These are phyloP conservation scores for Lucilia cuprina DNA, from an alignment of 1,140 invertebrate genomes.

Conservation along the genomic window DNA sequence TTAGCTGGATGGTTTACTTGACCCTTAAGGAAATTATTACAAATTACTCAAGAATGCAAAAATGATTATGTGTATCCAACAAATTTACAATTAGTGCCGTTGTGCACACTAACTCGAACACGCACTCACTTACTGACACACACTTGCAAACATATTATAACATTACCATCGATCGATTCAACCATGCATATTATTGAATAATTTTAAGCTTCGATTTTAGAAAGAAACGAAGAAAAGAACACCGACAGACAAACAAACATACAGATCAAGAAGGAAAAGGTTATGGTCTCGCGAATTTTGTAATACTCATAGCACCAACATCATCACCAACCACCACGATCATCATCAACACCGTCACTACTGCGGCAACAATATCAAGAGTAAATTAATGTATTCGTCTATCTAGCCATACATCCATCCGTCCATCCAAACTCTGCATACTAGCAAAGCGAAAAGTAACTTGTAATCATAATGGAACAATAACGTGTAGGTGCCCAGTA, in stretches of 20 bases:
- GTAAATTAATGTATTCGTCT: constrained; percentile 7
- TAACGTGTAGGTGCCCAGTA: constrained; percentile 13
- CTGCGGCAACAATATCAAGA: neutral
- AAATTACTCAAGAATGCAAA: constrained; percentile 63
- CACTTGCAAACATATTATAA: neutral
- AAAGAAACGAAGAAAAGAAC: neutral
- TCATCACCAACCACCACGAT: neutral
- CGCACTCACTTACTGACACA: neutral
- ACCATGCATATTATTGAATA: constrained; percentile 15
- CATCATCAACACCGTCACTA: neutral
- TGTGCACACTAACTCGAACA: neutral
- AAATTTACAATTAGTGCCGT: constrained; percentile 60
- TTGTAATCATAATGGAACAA: neutral
- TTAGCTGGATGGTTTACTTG: constrained; percentile 49
- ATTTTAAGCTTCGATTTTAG: neutral
- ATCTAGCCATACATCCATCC: neutral
- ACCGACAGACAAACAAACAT: neutral
- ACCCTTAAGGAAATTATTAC: constrained; percentile 63
- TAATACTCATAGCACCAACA: neutral
- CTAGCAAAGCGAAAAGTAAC: neutral
- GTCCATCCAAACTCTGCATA: neutral
- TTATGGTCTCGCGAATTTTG: neutral
- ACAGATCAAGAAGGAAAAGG: neutral
- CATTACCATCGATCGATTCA: neutral
- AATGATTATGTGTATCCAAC: constrained; percentile 63